Conservation (phyloP, 2,888 invertebrate genomes). For the Chironomus riparius region DNA sequence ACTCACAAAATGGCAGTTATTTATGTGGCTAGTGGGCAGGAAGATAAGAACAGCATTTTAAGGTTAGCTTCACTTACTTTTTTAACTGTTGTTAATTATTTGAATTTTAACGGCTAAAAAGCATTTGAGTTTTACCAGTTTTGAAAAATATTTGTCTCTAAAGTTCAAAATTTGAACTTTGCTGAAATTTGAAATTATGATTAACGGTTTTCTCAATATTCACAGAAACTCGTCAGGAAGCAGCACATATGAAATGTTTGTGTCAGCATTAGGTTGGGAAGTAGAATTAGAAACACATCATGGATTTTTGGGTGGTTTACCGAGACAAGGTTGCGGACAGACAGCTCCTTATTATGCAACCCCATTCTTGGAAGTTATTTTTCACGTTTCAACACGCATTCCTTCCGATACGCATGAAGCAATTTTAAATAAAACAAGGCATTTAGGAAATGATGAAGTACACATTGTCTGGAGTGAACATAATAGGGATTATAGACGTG, state of each 20-base stretch:
- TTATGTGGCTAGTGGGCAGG: conserved; percentile 95
- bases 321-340: conserved; percentile 79
- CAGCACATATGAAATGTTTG: conserved; percentile 81
- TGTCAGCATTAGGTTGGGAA: conserved; percentile 57
- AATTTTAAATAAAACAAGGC: conserved; percentile 83
- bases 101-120: too few relatives aligned
- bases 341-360: conserved; percentile 94
- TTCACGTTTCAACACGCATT: conserved; percentile 97
- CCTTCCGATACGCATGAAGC: conserved; percentile 82
- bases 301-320: conserved; percentile 89
- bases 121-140: too few relatives aligned
- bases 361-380: conserved; percentile 87
- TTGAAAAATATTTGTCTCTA: too few relatives aligned
- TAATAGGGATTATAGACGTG: conserved; percentile 85
- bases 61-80: conserved; percentile 28
- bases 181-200: too few relatives aligned
- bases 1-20: conserved; percentile 96
- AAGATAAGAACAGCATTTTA: conserved; percentile 86
- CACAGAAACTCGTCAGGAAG: conserved; percentile 83
- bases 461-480: conserved; percentile 99
- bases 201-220: not conserved
- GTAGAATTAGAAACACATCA: conserved; percentile 89
- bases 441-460: conserved; percentile 96
- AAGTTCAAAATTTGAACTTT: too few relatives aligned
- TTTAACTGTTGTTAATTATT: too few relatives aligned